Base-by-base conservation (phyloP, 2,888 invertebrate genomes). In the Oegoconia quadripuncta region DNA sequence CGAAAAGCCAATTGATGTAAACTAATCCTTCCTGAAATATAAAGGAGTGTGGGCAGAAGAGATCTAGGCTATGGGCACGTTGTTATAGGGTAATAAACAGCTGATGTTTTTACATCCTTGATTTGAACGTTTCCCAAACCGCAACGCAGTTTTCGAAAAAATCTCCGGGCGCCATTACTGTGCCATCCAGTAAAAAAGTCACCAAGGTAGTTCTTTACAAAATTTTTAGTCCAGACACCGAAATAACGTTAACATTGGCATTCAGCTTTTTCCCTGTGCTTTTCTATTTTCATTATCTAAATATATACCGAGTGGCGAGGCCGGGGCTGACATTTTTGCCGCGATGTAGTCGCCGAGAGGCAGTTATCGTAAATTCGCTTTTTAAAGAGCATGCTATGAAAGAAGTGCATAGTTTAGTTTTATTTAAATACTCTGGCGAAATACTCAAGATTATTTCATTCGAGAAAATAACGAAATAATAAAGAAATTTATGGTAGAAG, bases 161-260 rank as follows among this genome's bases (percentile, higher is more conserved):
- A n/a, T n/a, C n/a, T n/a, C n/a, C n/a, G n/a, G n/a, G n/a, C n/a
- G n/a, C n/a, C n/a, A n/a, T n/a, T n/a, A n/a, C n/a, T n/a, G n/a
- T n/a, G n/a, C n/a, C 3, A 3, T 23, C 9, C 3, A 23, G 23
- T n/a, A 23, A 23, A 6, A 8, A 23, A 23, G 23, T 23, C 23
- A 8, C 7, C 3, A 23, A 23, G 3, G 23, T 12, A 27, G 27
- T 5, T 13, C 13, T 13, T 13, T 27, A 6, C 3, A 3, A 14
- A 7, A 20, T 29, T 23, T 64, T 66, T 64, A 64, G 65, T 67
- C 56, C 59, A 61, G 64, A 52, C 59, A 61, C 73, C 53, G 55
- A 74, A 77, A 81, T 80, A 76, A 70, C 50, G 63, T 69, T 80
- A 78, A 78, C 79, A 82, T 82, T 81, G 80, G 80, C 78, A 82